Conservation (phyloP, 2,888 invertebrate genomes). For the Xestia ashworthii region DNA sequence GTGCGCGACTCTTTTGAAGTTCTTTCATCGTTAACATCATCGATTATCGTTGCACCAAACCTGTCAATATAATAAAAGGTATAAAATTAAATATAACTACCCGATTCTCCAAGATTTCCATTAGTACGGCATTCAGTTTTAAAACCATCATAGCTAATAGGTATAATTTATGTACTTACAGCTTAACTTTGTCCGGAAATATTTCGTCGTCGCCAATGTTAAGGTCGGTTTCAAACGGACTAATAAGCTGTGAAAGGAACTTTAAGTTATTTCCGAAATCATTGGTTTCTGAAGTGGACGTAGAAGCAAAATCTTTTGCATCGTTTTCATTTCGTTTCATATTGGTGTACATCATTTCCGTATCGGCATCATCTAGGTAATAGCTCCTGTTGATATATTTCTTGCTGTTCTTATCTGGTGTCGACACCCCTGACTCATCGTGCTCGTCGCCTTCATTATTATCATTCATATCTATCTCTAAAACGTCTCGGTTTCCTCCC, state of each 20-base stretch:
- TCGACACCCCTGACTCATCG: constrained; percentile 55
- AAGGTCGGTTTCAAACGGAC: constrained; percentile 65
- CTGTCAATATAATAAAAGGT: constrained; percentile 28
- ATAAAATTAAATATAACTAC: neutral
- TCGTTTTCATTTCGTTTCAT: constrained; percentile 70
- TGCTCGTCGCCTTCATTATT: constrained; percentile 64
- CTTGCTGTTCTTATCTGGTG: constrained; percentile 67
- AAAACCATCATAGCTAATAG: neutral
- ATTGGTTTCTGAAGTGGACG: constrained; percentile 74
- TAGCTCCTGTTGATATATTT: constrained; percentile 80
- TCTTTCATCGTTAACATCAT: constrained; percentile 26
- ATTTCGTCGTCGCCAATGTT: constrained; percentile 45
- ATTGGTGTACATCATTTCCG: constrained; percentile 80
- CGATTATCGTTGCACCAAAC: constrained; percentile 2
- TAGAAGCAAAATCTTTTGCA: constrained; percentile 65
- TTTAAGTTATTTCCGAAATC: constrained; percentile 72
- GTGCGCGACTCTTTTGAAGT: constrained; percentile 31
- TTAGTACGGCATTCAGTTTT: neutral
- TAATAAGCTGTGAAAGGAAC: constrained; percentile 69
- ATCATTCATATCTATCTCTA: constrained; percentile 34
- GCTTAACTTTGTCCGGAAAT: constrained; percentile 41
- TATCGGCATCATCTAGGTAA: constrained; percentile 81
- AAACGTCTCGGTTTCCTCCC: constrained; percentile 58
- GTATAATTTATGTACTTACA: constrained; percentile 42
- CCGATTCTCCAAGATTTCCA: neutral